phyloP scores from a whole-genome alignment of 2,888 invertebrate species.

The Dorcus hopei region DNA sequence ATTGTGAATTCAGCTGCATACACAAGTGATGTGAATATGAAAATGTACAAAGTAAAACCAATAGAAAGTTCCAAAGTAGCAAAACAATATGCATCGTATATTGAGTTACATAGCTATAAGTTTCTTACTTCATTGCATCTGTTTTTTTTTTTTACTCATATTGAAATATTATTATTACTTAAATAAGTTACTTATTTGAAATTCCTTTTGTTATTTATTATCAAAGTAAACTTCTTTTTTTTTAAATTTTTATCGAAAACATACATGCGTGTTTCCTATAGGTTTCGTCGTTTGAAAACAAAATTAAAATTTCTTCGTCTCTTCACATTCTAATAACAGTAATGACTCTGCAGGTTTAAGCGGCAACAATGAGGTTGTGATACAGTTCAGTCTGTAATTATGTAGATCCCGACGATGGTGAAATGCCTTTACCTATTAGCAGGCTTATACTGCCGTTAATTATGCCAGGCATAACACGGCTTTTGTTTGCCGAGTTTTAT shows the following conservation, averaged over 20 bases:
- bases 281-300: no score
- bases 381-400: conserved; percentile 34
- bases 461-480: background rate
- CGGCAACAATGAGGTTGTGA: conserved; percentile 34
- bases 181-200: no score
- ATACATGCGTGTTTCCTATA: no score
- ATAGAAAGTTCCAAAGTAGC: background rate
- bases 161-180: no score
- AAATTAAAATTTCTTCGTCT: no score
- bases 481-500: conserved; percentile 14
- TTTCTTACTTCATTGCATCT: no score
- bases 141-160: no score
- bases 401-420: conserved; percentile 25
- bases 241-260: no score
- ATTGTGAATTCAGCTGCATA: conserved; percentile 35
- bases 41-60: conserved; percentile 6
- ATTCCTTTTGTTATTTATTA: no score
- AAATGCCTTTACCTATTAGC: background rate
- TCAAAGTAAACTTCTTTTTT: no score
- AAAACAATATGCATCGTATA: no score
- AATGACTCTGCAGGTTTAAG: conserved; percentile 32
- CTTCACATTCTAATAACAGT: conserved; percentile 28
- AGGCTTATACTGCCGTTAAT: background rate
- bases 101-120: no score
- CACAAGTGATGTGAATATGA: conserved; percentile 22